A percentile compares a stretch with the other conserved stretches of the same genome.
Evolutionary conservation across 1,140 invertebrate species (phyloP).

Genomic region (Lordiphosa clarofinis): DNA sequence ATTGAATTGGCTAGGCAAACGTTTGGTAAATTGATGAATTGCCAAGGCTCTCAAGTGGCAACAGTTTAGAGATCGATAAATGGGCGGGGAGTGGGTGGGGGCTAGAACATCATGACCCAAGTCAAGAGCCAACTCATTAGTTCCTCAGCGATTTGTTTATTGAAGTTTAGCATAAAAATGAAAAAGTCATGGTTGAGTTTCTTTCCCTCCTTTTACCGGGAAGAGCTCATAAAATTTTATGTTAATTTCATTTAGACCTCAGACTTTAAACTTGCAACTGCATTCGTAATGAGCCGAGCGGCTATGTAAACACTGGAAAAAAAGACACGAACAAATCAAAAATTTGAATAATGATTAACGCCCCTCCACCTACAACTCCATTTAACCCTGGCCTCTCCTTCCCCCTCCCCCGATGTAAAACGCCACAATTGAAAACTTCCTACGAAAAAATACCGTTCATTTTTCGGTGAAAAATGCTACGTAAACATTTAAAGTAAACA

Average conservation of each 20-base stretch:
- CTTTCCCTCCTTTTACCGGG: constrained; percentile 27
- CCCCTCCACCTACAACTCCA: constrained; percentile 33
- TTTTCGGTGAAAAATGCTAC: constrained; percentile 50
- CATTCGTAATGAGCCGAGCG: constrained; percentile 62
- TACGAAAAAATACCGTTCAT: constrained; percentile 59
- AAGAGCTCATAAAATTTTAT: constrained; percentile 68
- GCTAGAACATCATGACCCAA: too few species aligned
- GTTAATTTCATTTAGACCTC: constrained; percentile 70
- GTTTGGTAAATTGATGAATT: constrained; percentile 67
- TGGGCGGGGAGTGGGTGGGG: background rate
- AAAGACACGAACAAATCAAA: constrained; percentile 43
- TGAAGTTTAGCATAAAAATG: constrained; percentile 69
- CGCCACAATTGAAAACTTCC: constrained; percentile 67
- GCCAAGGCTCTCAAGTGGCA: constrained; percentile 66
- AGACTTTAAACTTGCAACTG: constrained; percentile 55
- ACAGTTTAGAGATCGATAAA: constrained; percentile 66
- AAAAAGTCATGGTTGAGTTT: constrained; percentile 50
- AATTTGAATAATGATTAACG: constrained; percentile 76
- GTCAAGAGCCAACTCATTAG: constrained; percentile 35
- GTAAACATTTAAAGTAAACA: constrained; percentile 68
- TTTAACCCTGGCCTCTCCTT: constrained; percentile 5
- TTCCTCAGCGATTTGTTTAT: constrained; percentile 59
- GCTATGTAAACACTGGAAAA: constrained; percentile 46
- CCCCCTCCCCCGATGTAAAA: background rate
- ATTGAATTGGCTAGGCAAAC: constrained; percentile 71